Conservation (phyloP, 2,888 invertebrate species). For the Serripes groenlandicus region DNA sequence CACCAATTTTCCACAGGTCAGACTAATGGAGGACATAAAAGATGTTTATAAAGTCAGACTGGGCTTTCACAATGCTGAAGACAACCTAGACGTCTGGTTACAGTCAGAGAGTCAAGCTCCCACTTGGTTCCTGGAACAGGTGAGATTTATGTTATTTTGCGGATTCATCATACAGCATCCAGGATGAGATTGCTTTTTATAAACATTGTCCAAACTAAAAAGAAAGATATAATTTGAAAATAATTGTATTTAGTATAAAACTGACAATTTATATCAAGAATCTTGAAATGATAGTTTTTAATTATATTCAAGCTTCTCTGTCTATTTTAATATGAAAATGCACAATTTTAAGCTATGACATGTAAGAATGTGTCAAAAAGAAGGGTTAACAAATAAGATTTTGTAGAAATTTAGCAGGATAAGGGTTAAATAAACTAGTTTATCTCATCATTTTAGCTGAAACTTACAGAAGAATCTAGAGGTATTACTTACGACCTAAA, state of each 20-base stretch:
- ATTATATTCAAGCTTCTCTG: no score
- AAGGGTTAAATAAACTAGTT: neutral
- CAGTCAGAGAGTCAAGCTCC: constrained; percentile 63
- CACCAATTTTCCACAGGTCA: constrained; percentile 63
- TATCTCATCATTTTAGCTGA: constrained; percentile 62
- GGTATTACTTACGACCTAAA: constrained; percentile 67
- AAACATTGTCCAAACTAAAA: no score
- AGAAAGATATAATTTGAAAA: no score
- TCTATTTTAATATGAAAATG: no score
- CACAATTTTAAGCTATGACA: no score
- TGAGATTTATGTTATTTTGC: constrained; percentile 52
- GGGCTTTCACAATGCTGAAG: constrained; percentile 72
- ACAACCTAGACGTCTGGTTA: constrained; percentile 68
- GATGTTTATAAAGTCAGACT: constrained; percentile 80
- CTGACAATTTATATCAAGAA: no score
- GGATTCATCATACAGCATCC: no score
- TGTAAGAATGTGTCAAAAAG: no score
- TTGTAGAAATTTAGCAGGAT: neutral
- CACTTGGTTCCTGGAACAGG: constrained; percentile 74
- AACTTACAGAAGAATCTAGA: constrained; percentile 68
- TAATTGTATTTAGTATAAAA: no score
- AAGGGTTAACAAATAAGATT: no score
- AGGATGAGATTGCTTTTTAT: no score
- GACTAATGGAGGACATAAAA: constrained; percentile 74
- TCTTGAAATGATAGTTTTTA: no score